These are phyloP conservation scores for Mya arenaria DNA, from an alignment of 1,140 invertebrate genomes.

Conservation along the genomic window DNA sequence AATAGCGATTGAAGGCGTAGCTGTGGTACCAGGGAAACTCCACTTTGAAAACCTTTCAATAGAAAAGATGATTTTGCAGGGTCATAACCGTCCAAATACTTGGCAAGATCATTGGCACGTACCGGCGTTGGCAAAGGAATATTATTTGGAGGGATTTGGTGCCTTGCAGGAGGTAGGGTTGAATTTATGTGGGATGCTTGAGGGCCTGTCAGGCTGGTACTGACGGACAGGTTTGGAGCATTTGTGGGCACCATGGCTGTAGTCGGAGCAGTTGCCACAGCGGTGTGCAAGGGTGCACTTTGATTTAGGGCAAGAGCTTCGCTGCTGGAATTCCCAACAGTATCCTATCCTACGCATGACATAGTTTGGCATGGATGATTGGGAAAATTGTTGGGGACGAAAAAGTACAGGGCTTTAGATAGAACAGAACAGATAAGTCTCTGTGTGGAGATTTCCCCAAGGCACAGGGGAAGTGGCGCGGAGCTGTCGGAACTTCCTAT, in stretches of 20 bases:
- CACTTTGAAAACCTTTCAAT: conserved; percentile 26
- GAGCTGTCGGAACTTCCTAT: conserved; percentile 12
- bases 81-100: conserved; percentile 28
- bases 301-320: too few species aligned
- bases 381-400: neutral
- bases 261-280: conserved; percentile 14
- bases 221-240: neutral
- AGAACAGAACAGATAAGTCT: conserved; percentile 14
- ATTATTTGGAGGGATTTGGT: neutral
- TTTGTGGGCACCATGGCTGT: neutral
- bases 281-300: neutral
- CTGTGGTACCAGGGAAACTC: neutral
- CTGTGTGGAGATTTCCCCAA: conserved; percentile 16
- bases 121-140: conserved; percentile 11
- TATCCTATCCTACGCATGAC: neutral
- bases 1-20: neutral
- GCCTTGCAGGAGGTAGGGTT: neutral
- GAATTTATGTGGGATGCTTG: neutral
- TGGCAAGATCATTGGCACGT: neutral
- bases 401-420: neutral
- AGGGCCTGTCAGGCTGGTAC: neutral
- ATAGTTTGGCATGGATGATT: neutral
- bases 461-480: neutral
- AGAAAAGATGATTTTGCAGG: neutral
- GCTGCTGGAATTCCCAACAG: too few species aligned